These are phyloP conservation scores for Hyposmocoma kahamanoa DNA, from an alignment of 1,140 invertebrate species.

Conservation along the genomic window DNA sequence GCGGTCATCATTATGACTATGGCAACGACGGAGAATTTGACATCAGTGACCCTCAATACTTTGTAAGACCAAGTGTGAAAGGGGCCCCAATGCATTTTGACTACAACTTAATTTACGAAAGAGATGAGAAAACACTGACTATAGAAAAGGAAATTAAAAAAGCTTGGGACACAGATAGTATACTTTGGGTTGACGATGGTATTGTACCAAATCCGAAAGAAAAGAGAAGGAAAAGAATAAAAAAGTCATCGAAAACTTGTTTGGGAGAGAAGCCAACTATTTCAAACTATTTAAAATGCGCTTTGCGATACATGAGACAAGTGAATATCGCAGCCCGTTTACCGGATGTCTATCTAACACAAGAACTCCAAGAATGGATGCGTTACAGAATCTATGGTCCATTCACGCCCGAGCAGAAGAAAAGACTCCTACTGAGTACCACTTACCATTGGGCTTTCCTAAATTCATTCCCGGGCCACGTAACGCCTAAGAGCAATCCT, in stretches of 20 bases:
- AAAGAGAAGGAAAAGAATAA: constrained; percentile 47
- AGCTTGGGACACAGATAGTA: constrained; percentile 55
- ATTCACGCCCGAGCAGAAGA: constrained; percentile 22
- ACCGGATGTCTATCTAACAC: constrained; percentile 51
- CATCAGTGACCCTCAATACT: constrained; percentile 41
- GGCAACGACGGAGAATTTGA: constrained; percentile 46
- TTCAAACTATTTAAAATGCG: constrained; percentile 51
- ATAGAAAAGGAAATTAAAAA: constrained; percentile 53
- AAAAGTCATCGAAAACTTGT: constrained; percentile 40
- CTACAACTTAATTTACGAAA: constrained; percentile 52
- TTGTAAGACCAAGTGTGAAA: constrained; percentile 37
- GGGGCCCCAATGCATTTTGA: constrained; percentile 39
- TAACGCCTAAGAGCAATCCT: constrained; percentile 36
- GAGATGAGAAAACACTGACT: constrained; percentile 36
- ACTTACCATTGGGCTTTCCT: constrained; percentile 36
- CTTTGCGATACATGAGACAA: constrained; percentile 36
- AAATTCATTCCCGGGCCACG: constrained; percentile 27
- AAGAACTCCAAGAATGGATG: constrained; percentile 61
- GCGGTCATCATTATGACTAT: constrained; percentile 52
- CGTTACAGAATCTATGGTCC: constrained; percentile 47
- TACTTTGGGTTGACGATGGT: constrained; percentile 35
- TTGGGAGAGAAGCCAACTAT: constrained; percentile 45
- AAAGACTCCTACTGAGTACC: constrained; percentile 33
- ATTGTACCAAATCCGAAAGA: constrained; percentile 24
- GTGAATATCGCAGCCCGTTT: constrained; percentile 49